Evolutionary conservation across 2,113 vertebrate genomes (phyloP).

Genomic region (Delphinus delphis): DNA sequence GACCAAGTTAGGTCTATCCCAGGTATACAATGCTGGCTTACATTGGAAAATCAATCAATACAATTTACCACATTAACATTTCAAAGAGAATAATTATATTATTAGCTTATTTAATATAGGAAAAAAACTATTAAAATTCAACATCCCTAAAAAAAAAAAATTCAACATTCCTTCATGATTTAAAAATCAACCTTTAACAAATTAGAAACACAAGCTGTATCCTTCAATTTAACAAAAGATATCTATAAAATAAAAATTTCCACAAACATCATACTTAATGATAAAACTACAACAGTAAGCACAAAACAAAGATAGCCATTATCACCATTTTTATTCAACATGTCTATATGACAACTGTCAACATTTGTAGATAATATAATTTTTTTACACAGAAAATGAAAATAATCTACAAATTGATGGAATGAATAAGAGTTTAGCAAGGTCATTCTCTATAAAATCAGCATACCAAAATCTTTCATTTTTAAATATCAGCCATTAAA

Average conservation of each 20-base stretch:
- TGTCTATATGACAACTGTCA: background rate
- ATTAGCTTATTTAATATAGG: background rate
- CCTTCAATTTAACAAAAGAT: background rate
- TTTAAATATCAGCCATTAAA: conserved; percentile 23
- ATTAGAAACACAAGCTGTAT: background rate
- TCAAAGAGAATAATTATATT: background rate
- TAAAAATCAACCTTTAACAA: background rate
- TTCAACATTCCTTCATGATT: background rate
- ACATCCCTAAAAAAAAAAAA: background rate
- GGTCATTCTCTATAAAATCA: background rate
- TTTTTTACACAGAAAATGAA: background rate
- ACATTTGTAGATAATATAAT: background rate
- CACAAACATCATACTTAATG: background rate
- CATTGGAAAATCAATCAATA: background rate
- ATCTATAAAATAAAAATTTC: background rate
- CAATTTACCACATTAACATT: background rate
- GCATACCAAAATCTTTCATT: background rate
- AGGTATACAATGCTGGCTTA: background rate
- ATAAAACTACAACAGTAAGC: background rate
- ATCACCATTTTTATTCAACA: background rate
- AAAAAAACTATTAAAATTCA: background rate
- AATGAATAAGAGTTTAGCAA: background rate
- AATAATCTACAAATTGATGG: background rate
- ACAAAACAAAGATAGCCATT: background rate
- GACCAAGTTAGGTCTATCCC: background rate